Percentiles rank a stretch among this genome's conserved stretches.
These are phyloP conservation scores for Onychorhynchus coronatus DNA, from an alignment of 2,113 vertebrate genomes.

Conservation along the genomic window DNA sequence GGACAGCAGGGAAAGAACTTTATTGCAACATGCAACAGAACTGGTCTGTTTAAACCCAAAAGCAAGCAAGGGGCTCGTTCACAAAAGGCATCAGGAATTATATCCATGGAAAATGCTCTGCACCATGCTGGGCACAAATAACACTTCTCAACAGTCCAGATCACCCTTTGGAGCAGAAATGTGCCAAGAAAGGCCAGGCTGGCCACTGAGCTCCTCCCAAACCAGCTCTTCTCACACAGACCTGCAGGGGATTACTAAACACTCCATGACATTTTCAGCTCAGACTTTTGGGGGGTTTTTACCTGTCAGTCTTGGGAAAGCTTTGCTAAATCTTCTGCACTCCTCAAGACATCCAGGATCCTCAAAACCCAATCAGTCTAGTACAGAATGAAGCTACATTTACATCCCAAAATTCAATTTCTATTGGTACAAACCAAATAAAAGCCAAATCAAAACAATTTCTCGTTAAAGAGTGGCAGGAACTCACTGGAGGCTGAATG, in stretches of 20 bases:
- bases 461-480: neutral
- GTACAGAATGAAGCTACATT: neutral
- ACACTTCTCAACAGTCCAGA: accelerated
- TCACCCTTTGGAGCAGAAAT: neutral
- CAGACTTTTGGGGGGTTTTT: accelerated
- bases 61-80: neutral
- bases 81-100: neutral
- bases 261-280: accelerated
- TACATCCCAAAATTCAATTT: neutral
- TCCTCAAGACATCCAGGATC: neutral
- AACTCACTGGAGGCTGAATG: neutral
- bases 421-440: neutral
- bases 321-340: neutral
- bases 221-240: too few species aligned
- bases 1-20: neutral
- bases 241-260: too few species aligned
- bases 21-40: neutral
- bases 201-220: neutral
- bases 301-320: neutral
- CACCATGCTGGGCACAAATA: neutral
- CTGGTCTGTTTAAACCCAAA: neutral
- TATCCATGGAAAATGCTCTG: neutral
- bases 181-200: neutral
- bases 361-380: neutral
- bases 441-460: neutral